Evolutionary conservation across 2,113 vertebrate species (phyloP).

Genomic region (Etheostoma spectabile): DNA sequence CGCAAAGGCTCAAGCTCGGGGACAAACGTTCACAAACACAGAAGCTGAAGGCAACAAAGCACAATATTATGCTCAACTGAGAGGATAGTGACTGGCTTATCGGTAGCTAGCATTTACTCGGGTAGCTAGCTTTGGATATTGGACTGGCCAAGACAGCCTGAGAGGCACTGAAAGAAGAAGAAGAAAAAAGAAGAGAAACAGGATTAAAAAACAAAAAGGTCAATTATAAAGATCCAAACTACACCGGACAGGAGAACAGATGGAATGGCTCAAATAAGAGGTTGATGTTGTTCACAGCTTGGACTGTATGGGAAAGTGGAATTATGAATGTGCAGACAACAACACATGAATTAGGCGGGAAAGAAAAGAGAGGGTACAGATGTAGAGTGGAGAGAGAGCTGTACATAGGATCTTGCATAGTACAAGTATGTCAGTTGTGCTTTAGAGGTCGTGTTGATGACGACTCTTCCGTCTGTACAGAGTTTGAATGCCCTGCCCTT

Average conservation of each 20-base stretch:
- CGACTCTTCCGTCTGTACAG: slow-evolving; percentile 62
- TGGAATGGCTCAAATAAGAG: slow-evolving; percentile 38
- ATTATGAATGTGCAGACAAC: slow-evolving; percentile 15
- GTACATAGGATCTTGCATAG: slow-evolving; percentile 83
- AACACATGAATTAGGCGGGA: neutral
- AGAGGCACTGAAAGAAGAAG: slow-evolving; percentile 68
- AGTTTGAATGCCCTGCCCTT: slow-evolving; percentile 63
- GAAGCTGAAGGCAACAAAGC: slow-evolving; percentile 37
- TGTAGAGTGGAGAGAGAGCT: slow-evolving; percentile 42
- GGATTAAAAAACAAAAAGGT: slow-evolving; percentile 11
- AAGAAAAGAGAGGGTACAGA: slow-evolving; percentile 38
- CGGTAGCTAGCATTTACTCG: slow-evolving; percentile 45
- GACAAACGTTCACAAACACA: neutral
- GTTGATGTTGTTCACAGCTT: slow-evolving; percentile 24
- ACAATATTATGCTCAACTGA: slow-evolving; percentile 21
- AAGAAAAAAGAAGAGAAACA: neutral
- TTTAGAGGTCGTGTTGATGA: slow-evolving; percentile 74
- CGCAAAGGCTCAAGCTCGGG: neutral
- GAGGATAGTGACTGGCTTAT: slow-evolving; percentile 60
- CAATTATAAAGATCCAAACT: slow-evolving; percentile 32
- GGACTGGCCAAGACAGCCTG: slow-evolving; percentile 67
- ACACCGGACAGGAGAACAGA: slow-evolving; percentile 20
- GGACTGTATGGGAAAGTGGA: neutral
- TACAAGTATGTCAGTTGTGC: slow-evolving; percentile 84
- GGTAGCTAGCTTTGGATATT: slow-evolving; percentile 55